These are phyloP conservation scores for Lasiurus cinereus DNA, from an alignment of 2,113 vertebrate genomes.

Conservation along the genomic window DNA sequence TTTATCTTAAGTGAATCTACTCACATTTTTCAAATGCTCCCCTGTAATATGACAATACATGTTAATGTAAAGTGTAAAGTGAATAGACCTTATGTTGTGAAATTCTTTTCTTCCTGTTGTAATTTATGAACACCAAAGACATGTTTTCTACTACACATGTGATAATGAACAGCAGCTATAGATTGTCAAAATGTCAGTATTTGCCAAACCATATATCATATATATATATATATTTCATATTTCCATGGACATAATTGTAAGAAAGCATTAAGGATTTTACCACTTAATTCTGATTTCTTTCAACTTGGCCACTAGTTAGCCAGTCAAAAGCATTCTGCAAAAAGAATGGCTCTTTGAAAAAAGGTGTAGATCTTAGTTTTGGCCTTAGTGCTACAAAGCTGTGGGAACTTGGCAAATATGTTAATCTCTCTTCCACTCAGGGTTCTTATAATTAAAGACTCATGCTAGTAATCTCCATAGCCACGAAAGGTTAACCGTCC, in stretches of 20 bases:
- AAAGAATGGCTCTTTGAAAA: slow-evolving; percentile 23
- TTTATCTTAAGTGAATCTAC: background rate
- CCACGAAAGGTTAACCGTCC: slow-evolving; percentile 61
- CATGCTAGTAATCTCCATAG: slow-evolving; percentile 63
- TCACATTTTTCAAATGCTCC: background rate
- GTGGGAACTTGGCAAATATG: slow-evolving; percentile 20
- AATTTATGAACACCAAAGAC: background rate
- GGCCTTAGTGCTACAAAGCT: background rate
- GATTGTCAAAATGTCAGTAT: background rate
- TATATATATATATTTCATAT: background rate
- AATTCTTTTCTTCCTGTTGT: background rate
- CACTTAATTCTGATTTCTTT: slow-evolving; percentile 13
- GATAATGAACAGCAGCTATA: background rate
- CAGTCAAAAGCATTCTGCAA: slow-evolving; percentile 32
- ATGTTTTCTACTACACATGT: slow-evolving; percentile 33
- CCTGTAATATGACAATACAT: background rate
- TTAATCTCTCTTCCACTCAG: slow-evolving; percentile 65
- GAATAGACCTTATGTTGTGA: background rate
- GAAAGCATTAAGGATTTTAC: slow-evolving; percentile 14
- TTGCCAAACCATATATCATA: background rate
- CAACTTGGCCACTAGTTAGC: background rate
- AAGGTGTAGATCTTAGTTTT: background rate
- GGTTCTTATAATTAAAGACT: slow-evolving; percentile 68
- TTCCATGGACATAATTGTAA: background rate
- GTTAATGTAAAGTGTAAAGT: background rate